A percentile compares a stretch with the other conserved stretches of the same genome.
These are phyloP conservation scores for Lanistes nyassanus DNA, from an alignment of 1,140 invertebrate species.

Conservation along the genomic window DNA sequence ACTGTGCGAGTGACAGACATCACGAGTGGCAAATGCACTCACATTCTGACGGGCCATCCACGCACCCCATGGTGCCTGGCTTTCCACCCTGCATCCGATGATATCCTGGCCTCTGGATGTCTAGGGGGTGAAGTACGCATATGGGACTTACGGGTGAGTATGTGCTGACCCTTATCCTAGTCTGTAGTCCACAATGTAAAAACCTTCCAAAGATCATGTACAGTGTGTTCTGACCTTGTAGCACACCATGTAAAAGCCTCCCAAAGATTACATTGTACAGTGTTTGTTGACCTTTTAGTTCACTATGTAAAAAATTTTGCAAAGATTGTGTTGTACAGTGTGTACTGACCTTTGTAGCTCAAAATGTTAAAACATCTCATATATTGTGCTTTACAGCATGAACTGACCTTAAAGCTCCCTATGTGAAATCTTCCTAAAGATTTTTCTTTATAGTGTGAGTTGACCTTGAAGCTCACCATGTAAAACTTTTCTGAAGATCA, in stretches of 20 bases:
- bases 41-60: slow-evolving; percentile 83
- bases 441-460: no score
- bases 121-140: slow-evolving; percentile 89
- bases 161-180: neutral
- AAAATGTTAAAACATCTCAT: no score
- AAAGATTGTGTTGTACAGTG: no score
- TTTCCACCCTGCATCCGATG: slow-evolving; percentile 86
- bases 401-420: no score
- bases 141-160: slow-evolving; percentile 87
- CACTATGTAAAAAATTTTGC: no score
- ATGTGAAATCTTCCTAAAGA: no score
- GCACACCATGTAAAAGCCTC: neutral
- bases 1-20: slow-evolving; percentile 90
- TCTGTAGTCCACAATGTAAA: neutral
- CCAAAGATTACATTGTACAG: no score
- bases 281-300: no score
- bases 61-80: slow-evolving; percentile 92
- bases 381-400: no score
- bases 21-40: slow-evolving; percentile 80
- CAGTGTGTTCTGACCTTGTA: neutral
- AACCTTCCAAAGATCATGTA: neutral
- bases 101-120: slow-evolving; percentile 88
- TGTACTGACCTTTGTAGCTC: no score
- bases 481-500: no score
- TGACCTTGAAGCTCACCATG: no score